Base-by-base conservation (phyloP, 2,888 invertebrate species). In the Myopa testacea region DNA sequence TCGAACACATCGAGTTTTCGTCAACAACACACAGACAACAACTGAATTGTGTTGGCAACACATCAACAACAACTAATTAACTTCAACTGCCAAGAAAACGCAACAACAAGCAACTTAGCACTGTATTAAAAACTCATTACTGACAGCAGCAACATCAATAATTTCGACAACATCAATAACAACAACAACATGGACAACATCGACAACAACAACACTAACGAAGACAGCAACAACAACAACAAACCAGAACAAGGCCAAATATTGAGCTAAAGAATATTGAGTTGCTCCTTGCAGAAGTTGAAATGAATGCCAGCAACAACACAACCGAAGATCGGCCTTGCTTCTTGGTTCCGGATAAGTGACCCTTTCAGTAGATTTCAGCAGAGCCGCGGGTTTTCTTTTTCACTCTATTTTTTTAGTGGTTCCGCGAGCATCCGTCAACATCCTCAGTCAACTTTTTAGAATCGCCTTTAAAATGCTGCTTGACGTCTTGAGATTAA, bases 111-210 rank as follows among this genome's bases (percentile, higher is more conserved):
- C 65, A 37, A 38, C 38, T 75, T 7, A 38, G 38, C 19, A 55
- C 75, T 52, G 34, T n/a, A 74, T 74, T 74, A 74, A 74, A 63
- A 74, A 65, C 63, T 65, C 65, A 65, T 74, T 74, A 74, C 8
- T n/a, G 63, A 4, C 52, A 74, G 65, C 52, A 14, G 65, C 52
- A 14, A 37, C 16, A 40, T n/a, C 60, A 73, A 50, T 4, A 19
- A 58, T 12, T n/a, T 12, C 0, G 26, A 62, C 65, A 45, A n/a
- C n/a, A 74, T 34, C 74, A 45, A 10, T 45, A 62, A 58, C 37
- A 71, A 58, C 55, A 58, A 38, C 37, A 55, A 37, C 69, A 69
- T 3, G 10, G 19, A 69, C 19, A 69, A n/a, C 69, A n/a, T 7
- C 50, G 5, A 14, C 55, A 60, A 60, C 60, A 60, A 19, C 10